A percentile compares a stretch with the other conserved stretches of the same genome.
Conservation (phyloP, 53 echinoderm and acorn worm genomes). For the Crossaster papposus region DNA sequence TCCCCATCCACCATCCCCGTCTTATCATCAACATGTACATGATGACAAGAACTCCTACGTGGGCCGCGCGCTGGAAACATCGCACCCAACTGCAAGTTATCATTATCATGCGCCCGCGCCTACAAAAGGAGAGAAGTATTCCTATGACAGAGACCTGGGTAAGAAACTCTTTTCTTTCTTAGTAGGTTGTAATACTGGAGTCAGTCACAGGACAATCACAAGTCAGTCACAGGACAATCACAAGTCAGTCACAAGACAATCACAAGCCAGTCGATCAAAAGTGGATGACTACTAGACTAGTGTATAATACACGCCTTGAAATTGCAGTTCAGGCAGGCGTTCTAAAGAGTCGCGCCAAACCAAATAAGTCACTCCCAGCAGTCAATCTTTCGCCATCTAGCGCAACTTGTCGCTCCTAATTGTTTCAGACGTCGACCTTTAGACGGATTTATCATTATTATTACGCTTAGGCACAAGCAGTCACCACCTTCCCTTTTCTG, state of each 20-base stretch:
- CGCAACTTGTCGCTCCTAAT: too few species aligned
- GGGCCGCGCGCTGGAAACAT: neutral
- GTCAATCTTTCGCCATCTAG: too few species aligned
- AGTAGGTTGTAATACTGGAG: neutral
- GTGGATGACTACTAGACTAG: too few species aligned
- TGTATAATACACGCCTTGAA: too few species aligned
- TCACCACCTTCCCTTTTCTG: neutral
- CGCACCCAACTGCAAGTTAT: slow-evolving; percentile 13
- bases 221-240: neutral
- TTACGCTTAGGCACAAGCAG: neutral
- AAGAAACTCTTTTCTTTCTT: neutral
- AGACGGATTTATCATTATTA: neutral
- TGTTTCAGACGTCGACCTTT: too few species aligned
- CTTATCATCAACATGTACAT: slow-evolving; percentile 17
- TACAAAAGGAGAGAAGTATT: neutral
- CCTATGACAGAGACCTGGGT: neutral
- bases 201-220: neutral
- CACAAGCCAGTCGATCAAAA: neutral
- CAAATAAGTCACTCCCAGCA: too few species aligned
- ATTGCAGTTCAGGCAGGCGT: too few species aligned
- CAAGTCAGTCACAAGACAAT: neutral
- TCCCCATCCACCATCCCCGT: neutral
- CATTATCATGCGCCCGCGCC: neutral
- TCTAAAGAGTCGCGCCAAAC: too few species aligned
- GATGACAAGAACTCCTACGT: slow-evolving; percentile 18